Conservation (phyloP, 2,113 vertebrate species). For the Atherinomorus stipes region DNA sequence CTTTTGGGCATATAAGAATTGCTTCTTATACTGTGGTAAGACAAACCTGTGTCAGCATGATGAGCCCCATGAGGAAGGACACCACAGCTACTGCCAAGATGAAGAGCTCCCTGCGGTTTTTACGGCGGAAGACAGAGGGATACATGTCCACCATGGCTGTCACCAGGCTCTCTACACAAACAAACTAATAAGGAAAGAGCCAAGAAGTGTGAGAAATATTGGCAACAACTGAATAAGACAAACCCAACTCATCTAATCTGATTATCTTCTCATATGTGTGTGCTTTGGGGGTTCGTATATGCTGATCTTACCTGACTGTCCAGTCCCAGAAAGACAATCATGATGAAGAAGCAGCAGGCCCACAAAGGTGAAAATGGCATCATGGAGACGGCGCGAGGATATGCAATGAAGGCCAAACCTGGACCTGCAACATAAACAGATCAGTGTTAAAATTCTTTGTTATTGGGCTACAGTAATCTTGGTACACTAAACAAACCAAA, state of each 20-base stretch:
- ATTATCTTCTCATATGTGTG: neutral
- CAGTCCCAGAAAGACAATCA: conserved; percentile 94
- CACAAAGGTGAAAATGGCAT: conserved; percentile 95
- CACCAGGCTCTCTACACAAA: conserved; percentile 95
- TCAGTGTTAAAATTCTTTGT: neutral
- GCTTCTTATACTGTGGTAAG: neutral
- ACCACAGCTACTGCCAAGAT: conserved; percentile 88
- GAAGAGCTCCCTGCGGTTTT: conserved; percentile 91
- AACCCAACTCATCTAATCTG: neutral
- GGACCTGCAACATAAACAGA: conserved; percentile 83
- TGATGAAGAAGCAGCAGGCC: conserved; percentile 97
- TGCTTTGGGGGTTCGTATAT: neutral
- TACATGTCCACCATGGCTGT: conserved; percentile 96
- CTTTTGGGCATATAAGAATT: neutral
- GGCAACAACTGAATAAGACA: no score
- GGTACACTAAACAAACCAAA: neutral
- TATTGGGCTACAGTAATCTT: neutral
- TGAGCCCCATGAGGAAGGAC: conserved; percentile 90
- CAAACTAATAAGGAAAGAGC: conserved; percentile 84
- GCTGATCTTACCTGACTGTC: conserved; percentile 90
- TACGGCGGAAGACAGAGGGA: conserved; percentile 89
- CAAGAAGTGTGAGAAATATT: neutral
- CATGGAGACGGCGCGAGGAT: conserved; percentile 97
- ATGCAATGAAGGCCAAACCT: conserved; percentile 97
- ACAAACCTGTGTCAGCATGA: conserved; percentile 96